phyloP scores from a whole-genome alignment of 1,140 invertebrate species.

The Aplysia californica region DNA sequence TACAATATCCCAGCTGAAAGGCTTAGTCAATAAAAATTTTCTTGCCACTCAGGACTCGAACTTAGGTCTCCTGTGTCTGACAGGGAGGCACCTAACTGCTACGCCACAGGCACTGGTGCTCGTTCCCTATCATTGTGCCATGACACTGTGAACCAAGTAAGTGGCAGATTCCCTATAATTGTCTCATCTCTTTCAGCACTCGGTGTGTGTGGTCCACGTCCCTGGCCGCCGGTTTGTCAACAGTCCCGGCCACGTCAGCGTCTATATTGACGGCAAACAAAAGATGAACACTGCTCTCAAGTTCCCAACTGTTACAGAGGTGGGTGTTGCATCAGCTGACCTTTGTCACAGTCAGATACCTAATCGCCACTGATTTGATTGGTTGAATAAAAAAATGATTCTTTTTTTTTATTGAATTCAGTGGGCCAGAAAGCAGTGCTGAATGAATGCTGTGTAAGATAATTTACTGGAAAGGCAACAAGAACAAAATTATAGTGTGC shows the following conservation, averaged over 20 bases:
- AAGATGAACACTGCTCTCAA: constrained; percentile 72
- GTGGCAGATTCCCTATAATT: background rate
- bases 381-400: background rate
- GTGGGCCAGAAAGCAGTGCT: background rate
- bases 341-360: too few species aligned
- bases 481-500: background rate
- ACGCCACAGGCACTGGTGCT: too few species aligned
- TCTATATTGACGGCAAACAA: constrained; percentile 75
- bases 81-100: background rate
- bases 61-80: background rate
- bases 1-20: too few species aligned
- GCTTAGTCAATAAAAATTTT: too few species aligned
- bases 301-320: constrained; percentile 73
- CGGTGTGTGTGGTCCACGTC: constrained; percentile 72
- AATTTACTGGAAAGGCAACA: background rate
- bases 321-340: constrained; percentile 47
- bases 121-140: too few species aligned
- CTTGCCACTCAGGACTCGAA: background rate
- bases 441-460: background rate
- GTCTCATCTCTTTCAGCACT: constrained; percentile 68
- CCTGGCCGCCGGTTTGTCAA: constrained; percentile 73
- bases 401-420: background rate
- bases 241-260: constrained; percentile 73
- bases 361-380: too few species aligned
- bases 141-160: background rate